Conservation (phyloP, 2,797 vertebrate genomes). For the Sebastes umbrosus region DNA sequence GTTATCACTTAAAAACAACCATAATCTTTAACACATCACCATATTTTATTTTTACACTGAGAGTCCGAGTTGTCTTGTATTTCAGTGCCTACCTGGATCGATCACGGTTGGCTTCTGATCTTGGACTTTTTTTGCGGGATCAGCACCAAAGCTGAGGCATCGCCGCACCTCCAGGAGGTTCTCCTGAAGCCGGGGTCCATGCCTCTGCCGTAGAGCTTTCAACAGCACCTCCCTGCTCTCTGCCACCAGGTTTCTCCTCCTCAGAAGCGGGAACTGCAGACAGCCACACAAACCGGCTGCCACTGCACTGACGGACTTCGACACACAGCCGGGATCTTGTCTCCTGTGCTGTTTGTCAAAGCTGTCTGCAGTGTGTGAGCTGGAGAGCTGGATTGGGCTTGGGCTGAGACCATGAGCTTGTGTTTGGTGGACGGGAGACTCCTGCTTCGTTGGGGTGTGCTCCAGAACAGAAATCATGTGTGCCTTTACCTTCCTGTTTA, state of each 20-base stretch:
- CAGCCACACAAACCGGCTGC: constrained; percentile 59
- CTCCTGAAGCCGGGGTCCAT: constrained; percentile 70
- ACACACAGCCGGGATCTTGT: not conserved
- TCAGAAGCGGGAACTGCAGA: constrained; percentile 53
- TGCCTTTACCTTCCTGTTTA: constrained; percentile 21
- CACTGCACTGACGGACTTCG: constrained; percentile 47
- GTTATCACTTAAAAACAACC: not conserved
- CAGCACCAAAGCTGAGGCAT: constrained; percentile 10
- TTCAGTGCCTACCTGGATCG: constrained; percentile 43
- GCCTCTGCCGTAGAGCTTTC: constrained; percentile 63
- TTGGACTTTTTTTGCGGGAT: not conserved
- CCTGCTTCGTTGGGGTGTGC: constrained; percentile 23
- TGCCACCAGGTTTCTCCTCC: constrained; percentile 52
- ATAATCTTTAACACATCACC: not conserved
- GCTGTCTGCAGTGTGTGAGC: constrained; percentile 4
- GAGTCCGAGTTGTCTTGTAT: not conserved
- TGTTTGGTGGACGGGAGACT: not conserved
- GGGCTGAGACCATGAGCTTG: constrained; percentile 3
- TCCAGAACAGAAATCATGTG: constrained; percentile 1
- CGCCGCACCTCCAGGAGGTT: constrained; percentile 61
- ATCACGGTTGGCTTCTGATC: not conserved
- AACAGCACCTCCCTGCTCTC: constrained; percentile 75
- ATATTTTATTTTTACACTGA: not conserved
- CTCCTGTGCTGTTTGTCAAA: not conserved
- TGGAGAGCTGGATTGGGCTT: not conserved